These are phyloP conservation scores for Gerris lacustris DNA, from an alignment of 2,888 invertebrate genomes.

Conservation along the genomic window DNA sequence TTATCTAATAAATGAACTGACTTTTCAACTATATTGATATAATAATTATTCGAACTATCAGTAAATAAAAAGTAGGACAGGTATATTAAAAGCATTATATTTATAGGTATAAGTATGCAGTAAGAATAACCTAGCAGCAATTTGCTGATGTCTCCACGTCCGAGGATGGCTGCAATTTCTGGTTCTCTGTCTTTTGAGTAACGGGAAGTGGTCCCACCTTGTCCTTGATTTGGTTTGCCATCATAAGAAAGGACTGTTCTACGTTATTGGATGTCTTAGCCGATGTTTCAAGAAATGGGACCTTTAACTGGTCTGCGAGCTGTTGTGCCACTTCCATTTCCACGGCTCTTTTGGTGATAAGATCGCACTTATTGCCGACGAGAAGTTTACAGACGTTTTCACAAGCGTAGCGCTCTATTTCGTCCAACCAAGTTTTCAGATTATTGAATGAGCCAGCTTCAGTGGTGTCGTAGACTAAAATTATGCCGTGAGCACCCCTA, in stretches of 20 bases:
- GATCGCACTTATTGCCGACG: slow-evolving; percentile 23
- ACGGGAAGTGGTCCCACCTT: slow-evolving; percentile 8
- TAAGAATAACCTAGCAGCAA: neutral
- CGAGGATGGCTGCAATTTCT: neutral
- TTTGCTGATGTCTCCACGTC: neutral
- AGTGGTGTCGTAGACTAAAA: slow-evolving; percentile 23
- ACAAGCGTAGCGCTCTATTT: slow-evolving; percentile 21
- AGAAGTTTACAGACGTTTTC: slow-evolving; percentile 20
- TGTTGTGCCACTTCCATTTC: slow-evolving; percentile 12
- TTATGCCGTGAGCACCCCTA: slow-evolving; percentile 24
- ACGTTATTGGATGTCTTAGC: slow-evolving; percentile 22
- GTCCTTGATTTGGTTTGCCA: slow-evolving; percentile 22
- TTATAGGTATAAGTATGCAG: neutral
- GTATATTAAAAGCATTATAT: too few species aligned
- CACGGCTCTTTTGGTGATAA: slow-evolving; percentile 17
- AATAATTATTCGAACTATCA: too few species aligned
- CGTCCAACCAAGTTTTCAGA: slow-evolving; percentile 22
- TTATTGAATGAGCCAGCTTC: slow-evolving; percentile 21
- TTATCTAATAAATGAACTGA: too few species aligned
- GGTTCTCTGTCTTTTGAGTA: neutral
- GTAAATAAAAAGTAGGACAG: too few species aligned
- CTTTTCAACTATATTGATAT: too few species aligned
- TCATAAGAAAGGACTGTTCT: slow-evolving; percentile 22
- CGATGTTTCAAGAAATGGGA: slow-evolving; percentile 23
- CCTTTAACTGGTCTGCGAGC: slow-evolving; percentile 15